phyloP scores from a whole-genome alignment of 2,113 vertebrate genomes.

The Eudyptes chrysolophus region DNA sequence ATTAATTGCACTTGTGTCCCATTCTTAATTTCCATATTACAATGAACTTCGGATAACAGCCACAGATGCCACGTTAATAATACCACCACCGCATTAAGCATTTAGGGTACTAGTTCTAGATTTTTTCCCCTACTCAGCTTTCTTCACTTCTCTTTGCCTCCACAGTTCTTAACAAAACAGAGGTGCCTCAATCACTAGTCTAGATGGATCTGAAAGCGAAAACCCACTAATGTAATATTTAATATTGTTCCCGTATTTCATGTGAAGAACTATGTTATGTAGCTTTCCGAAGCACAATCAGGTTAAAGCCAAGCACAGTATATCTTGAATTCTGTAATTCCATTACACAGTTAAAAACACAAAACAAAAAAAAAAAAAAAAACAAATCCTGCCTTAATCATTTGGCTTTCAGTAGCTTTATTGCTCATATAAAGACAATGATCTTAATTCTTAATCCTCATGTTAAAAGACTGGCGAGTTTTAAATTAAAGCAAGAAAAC shows the following conservation, averaged over 20 bases:
- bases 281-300: background rate
- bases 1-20: background rate
- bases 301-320: background rate
- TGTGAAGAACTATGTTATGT: background rate
- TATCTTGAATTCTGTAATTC: background rate
- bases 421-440: background rate
- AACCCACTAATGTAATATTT: background rate
- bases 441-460: background rate
- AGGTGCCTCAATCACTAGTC: background rate
- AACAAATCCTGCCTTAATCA: background rate
- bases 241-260: background rate
- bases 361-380: background rate
- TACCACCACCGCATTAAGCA: background rate
- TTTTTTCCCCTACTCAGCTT: background rate
- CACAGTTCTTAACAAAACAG: background rate
- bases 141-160: background rate
- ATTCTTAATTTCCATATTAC: background rate
- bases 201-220: background rate
- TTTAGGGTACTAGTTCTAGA: background rate
- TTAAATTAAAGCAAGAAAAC: background rate
- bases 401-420: background rate
- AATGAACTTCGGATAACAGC: background rate
- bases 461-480: background rate
- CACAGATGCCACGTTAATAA: background rate
- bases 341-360: background rate